These are phyloP conservation scores for Willisornis vidua DNA, from an alignment of 2,113 vertebrate genomes.

Conservation along the genomic window DNA sequence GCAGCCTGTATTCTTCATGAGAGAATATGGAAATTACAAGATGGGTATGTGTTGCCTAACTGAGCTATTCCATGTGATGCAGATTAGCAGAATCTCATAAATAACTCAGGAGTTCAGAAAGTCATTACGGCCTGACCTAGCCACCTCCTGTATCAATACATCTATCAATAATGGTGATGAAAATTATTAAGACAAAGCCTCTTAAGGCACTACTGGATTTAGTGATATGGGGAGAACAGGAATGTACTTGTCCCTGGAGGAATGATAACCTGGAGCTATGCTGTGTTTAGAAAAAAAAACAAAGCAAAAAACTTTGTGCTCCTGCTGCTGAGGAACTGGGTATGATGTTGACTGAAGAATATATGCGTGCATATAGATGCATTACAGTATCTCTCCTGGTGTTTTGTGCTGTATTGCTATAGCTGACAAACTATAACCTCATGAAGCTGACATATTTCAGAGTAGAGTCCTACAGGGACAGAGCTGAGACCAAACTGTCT, in stretches of 20 bases:
- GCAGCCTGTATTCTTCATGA: background rate
- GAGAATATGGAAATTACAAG: background rate
- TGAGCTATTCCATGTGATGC: accelerated
- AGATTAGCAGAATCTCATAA: constrained; percentile 14
- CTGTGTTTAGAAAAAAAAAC: background rate
- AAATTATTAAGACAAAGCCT: constrained; percentile 16
- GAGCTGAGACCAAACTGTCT: background rate
- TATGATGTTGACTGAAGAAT: background rate
- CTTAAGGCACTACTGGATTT: constrained; percentile 20
- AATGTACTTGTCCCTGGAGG: background rate
- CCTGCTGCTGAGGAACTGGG: background rate
- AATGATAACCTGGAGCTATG: background rate
- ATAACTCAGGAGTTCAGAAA: constrained; percentile 18
- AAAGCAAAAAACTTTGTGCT: background rate
- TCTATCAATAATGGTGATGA: constrained; percentile 23
- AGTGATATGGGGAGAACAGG: background rate
- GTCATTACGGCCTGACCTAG: background rate
- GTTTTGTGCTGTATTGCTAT: background rate
- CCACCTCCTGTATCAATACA: constrained; percentile 19
- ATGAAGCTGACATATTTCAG: background rate
- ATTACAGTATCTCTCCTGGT: background rate
- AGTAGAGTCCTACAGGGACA: background rate
- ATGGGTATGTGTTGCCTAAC: background rate
- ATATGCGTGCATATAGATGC: background rate
- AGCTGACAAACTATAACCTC: background rate